Percentiles rank a stretch among this genome's conserved stretches.
phyloP scores from a whole-genome alignment of 2,797 vertebrate genomes.

The Anomalospiza imberbis region DNA sequence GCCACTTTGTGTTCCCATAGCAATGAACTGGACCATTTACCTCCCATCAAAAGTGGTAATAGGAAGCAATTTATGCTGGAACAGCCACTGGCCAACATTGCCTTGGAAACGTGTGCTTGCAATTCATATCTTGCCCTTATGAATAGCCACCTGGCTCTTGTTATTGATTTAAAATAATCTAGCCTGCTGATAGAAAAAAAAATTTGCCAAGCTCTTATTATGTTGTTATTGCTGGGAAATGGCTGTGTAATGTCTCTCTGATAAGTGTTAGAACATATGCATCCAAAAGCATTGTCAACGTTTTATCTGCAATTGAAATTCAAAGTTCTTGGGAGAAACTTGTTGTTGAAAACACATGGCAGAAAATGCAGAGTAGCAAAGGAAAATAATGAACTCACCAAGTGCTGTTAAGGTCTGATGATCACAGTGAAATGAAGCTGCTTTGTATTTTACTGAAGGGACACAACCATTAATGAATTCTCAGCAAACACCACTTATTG shows the following conservation, averaged over 20 bases:
- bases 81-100: not conserved
- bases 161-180: slow-evolving; percentile 38
- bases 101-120: not conserved
- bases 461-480: not conserved
- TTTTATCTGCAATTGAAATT: not conserved
- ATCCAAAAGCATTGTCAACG: not conserved
- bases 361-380: not conserved
- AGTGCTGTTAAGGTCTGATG: not conserved
- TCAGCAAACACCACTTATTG: not conserved
- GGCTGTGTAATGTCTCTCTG: not conserved
- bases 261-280: not conserved
- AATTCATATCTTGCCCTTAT: slow-evolving; percentile 4
- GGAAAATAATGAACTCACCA: not conserved
- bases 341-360: not conserved
- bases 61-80: slow-evolving; percentile 23
- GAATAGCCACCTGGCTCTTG: slow-evolving; percentile 12
- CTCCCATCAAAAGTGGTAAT: not conserved
- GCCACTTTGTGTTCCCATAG: not conserved
- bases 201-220: not conserved
- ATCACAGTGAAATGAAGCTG: not conserved
- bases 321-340: not conserved
- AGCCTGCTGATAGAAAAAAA: not conserved
- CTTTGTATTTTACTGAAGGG: not conserved
- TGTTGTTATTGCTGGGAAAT: not conserved
- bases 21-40: not conserved